Evolutionary conservation across 2,888 invertebrate genomes (phyloP).

Genomic region (Apocheima hispidaria): DNA sequence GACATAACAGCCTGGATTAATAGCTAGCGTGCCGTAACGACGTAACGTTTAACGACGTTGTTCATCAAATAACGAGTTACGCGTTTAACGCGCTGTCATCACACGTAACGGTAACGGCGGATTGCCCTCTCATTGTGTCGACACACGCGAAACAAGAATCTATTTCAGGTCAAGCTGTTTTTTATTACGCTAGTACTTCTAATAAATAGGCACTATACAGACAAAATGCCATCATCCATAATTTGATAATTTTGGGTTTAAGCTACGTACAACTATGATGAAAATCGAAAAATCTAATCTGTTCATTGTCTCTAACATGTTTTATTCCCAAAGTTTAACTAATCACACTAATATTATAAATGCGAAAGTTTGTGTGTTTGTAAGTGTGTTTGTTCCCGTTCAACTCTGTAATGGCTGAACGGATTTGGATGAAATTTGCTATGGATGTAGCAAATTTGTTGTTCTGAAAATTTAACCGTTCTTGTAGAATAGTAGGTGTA

Average conservation of each 20-base stretch:
- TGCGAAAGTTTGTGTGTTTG: too few species aligned
- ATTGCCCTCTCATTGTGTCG: conserved; percentile 22
- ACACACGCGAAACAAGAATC: conserved; percentile 30
- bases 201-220: conserved; percentile 1
- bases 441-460: too few species aligned
- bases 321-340: too few species aligned
- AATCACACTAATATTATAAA: too few species aligned
- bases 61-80: conserved; percentile 37
- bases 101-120: conserved; percentile 27
- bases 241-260: neutral
- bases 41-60: conserved; percentile 35
- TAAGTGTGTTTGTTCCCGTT: too few species aligned
- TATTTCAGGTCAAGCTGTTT: conserved; percentile 18
- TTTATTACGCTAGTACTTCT: neutral
- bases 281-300: too few species aligned
- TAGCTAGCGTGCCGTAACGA: conserved; percentile 30
- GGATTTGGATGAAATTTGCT: too few species aligned
- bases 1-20: conserved; percentile 30
- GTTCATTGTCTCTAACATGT: too few species aligned
- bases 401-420: too few species aligned
- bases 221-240: neutral
- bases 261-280: neutral
- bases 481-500: too few species aligned
- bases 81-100: conserved; percentile 36
- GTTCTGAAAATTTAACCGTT: too few species aligned